Evolutionary conservation across 2,888 invertebrate species (phyloP), one percentile per base, ranked within the genome.

Genomic region (Phortica okadai): DNA sequence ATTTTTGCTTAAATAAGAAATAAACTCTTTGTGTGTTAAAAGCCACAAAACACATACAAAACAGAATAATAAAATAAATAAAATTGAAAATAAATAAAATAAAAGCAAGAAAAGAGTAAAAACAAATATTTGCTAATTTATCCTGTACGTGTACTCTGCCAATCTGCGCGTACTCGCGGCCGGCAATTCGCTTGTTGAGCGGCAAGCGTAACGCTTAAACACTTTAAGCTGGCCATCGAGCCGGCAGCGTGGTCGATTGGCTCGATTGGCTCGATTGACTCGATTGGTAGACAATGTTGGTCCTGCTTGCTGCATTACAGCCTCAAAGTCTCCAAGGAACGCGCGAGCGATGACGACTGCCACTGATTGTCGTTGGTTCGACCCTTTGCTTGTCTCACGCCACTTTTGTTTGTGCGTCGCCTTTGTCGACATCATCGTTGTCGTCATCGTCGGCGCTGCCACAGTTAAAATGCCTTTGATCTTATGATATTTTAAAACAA

Each of bases 61-160:
- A 42, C 80, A 50, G 10, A 67, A 25, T 45, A 41, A 72, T 62
- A 66, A 6, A 3, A 44, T 54, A n/a, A 62, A 76, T 25, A 59
- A 58, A 50, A 50, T 3, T n/a, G 33, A 74, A 56, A 56, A 64
- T 74, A 73, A 81, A 69, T 59, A 69, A 62, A 78, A 76, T 77
- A 78, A 70, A 76, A 76, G 73, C 66, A 62, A 74, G 75, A 76
- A 82, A 79, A 78, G 78, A 64, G 33, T 64, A 82, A 82, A 85
- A 85, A 85, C 89, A 88, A 88, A 88, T 88, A 88, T 88, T 88
- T 89, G 88, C 88, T 88, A 89, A 88, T 88, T 88, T 88, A 89
- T 88, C 89, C 89, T 86, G 86, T 84, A 85, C 87, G 89, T 88
- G 89, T 88, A 89, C 85, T 88, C 87, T 82, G 84, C 5, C 50